phyloP scores from a whole-genome alignment of 2,113 vertebrate species.

The Clarias macrocephalus region DNA sequence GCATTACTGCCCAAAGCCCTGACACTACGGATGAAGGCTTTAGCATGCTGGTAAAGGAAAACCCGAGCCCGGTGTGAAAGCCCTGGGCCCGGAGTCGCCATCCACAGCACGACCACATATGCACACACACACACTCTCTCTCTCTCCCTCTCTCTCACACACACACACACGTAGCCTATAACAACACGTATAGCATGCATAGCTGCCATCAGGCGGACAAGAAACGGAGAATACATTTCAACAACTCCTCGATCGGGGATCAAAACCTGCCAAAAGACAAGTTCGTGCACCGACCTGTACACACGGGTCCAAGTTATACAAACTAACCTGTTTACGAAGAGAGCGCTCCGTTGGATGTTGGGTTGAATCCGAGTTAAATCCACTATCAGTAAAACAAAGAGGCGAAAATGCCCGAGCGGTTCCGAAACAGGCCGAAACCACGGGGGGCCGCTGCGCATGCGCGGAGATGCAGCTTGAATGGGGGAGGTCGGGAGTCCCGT shows the following conservation, averaged over 20 bases:
- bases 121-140: slow-evolving; percentile 36
- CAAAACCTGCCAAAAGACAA: slow-evolving; percentile 44
- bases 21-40: slow-evolving; percentile 58
- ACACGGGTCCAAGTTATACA: slow-evolving; percentile 36
- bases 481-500: slow-evolving; percentile 26
- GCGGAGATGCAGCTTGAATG: slow-evolving; percentile 54
- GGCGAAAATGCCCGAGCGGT: slow-evolving; percentile 80
- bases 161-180: slow-evolving; percentile 58
- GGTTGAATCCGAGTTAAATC: slow-evolving; percentile 78
- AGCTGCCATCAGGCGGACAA: slow-evolving; percentile 69
- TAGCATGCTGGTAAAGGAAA: slow-evolving; percentile 31
- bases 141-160: not conserved
- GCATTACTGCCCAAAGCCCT: slow-evolving; percentile 16
- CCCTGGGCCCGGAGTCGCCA: slow-evolving; percentile 74
- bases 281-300: slow-evolving; percentile 27
- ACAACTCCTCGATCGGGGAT: slow-evolving; percentile 57
- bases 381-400: slow-evolving; percentile 83
- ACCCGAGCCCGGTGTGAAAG: slow-evolving; percentile 63
- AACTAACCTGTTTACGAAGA: slow-evolving; percentile 73
- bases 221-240: slow-evolving; percentile 61
- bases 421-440: slow-evolving; percentile 80
- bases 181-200: slow-evolving; percentile 73
- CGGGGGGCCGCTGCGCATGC: slow-evolving; percentile 69
- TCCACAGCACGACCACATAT: slow-evolving; percentile 63
- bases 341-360: slow-evolving; percentile 69